phyloP scores from a whole-genome alignment of 2,888 invertebrate genomes.

The Belgica antarctica region DNA sequence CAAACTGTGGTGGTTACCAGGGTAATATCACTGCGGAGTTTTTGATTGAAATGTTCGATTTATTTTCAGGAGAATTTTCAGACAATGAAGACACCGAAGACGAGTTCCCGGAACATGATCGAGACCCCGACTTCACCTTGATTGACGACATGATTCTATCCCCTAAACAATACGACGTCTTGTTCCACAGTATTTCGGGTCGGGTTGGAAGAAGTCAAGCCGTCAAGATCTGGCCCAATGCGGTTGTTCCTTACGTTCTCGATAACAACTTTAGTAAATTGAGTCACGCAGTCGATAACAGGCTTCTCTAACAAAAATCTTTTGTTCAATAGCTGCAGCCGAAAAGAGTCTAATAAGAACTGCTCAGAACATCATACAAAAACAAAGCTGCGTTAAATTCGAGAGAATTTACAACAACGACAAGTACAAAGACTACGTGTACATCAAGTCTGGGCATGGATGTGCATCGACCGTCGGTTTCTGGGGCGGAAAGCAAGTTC shows the following conservation, averaged over 20 bases:
- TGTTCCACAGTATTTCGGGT: background rate
- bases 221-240: slow-evolving; percentile 17
- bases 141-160: slow-evolving; percentile 33
- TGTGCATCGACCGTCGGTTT: slow-evolving; percentile 17
- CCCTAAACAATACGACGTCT: slow-evolving; percentile 9
- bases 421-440: background rate
- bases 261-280: slow-evolving; percentile 27
- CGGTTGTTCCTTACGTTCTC: slow-evolving; percentile 1
- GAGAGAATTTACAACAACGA: background rate
- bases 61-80: background rate
- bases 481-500: slow-evolving; percentile 1
- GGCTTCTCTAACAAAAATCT: background rate
- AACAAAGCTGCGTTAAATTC: slow-evolving; percentile 17
- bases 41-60: background rate
- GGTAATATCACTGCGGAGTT: too few relatives aligned
- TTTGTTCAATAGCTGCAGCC: background rate
- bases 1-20: background rate
- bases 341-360: background rate
- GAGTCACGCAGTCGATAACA: background rate
- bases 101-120: background rate
- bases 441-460: slow-evolving; percentile 1
- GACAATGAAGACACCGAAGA: background rate
- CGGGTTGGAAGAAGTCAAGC: background rate
- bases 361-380: background rate
- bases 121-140: slow-evolving; percentile 27